phyloP scores from a whole-genome alignment of 2,888 invertebrate genomes.

The Lymantria dispar region DNA sequence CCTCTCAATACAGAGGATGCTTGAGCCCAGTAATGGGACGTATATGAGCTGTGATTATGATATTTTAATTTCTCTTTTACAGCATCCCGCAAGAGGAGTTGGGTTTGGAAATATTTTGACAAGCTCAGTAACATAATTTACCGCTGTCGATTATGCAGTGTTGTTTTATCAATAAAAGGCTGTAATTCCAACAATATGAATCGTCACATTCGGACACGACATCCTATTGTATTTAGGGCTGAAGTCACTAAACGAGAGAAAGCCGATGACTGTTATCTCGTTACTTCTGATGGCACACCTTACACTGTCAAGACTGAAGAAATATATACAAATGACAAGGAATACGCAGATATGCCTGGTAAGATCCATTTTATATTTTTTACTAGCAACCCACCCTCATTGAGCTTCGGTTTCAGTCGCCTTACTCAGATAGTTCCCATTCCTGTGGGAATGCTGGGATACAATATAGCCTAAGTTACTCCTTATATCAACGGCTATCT shows the following conservation, averaged over 20 bases:
- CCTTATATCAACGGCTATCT: too few species aligned
- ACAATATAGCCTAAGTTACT: too few species aligned
- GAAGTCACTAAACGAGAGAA: slow-evolving; percentile 48
- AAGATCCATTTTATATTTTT: too few species aligned
- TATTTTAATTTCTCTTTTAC: slow-evolving; percentile 20
- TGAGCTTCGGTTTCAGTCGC: too few species aligned
- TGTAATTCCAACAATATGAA: slow-evolving; percentile 77
- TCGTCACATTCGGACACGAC: slow-evolving; percentile 64
- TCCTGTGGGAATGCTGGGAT: too few species aligned
- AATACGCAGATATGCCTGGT: slow-evolving; percentile 23
- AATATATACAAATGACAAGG: slow-evolving; percentile 46
- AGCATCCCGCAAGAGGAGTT: slow-evolving; percentile 67
- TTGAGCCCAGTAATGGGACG: too few species aligned
- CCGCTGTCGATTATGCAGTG: slow-evolving; percentile 66
- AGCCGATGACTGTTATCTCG: slow-evolving; percentile 23
- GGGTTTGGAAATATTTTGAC: slow-evolving; percentile 77
- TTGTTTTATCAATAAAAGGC: slow-evolving; percentile 71
- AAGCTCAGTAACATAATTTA: slow-evolving; percentile 66
- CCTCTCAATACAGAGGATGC: too few species aligned
- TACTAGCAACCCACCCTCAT: too few species aligned
- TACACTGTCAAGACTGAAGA: slow-evolving; percentile 51
- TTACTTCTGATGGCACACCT: slow-evolving; percentile 42
- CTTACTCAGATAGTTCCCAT: too few species aligned
- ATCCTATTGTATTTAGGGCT: slow-evolving; percentile 52
- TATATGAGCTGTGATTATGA: too few species aligned